Base-by-base conservation (phyloP, 2,113 vertebrate species). In the Albula goreensis region DNA sequence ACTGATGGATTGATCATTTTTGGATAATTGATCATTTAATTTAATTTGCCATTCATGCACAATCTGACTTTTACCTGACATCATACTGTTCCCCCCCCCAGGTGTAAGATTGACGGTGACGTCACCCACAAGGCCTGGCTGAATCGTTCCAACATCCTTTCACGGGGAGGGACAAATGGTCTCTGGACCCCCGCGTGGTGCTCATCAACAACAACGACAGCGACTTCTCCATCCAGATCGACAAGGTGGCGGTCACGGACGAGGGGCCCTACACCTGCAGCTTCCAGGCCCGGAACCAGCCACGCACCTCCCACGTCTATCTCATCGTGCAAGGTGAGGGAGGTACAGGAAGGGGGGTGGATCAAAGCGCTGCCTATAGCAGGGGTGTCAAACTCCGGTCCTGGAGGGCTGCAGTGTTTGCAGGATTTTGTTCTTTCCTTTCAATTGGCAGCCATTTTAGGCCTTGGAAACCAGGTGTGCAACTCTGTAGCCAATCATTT, bases 91-190 rank as follows among this genome's bases (percentile, higher is more conserved):
- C 8, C 79, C 80, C 56, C 0, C 1, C 48, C 0, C 91, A 98
- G 97, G 90, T 98, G 97, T 94, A 96, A 94, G 91, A 97, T 98
- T 8, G 96, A 98, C 0, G 95, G 97, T 85, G 95, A 97, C 5
- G 97, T 98, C 87, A 98, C 97, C 13, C 96, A 97, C 83, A 97
- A 97, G 91, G 97, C 97, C 80, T 98, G 97, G 97, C 90, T 98
- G 89, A 97, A 98, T 92, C 97, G 97, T 88, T 98, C 97, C 82
- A 97, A 97, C 93, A 98, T 98, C 93, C 92, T 98, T 98, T 97
- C 2, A 95, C 97, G 0, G 97, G 97, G 84, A 96, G 94, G 0
- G 97, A 98, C 92, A 97, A 97, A 92, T 98, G 97, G 97, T 96
- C 97, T 13, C 95, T 97, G 22, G 97, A 98, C 91, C 91, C 93